Base-by-base conservation (phyloP, 2,797 vertebrate species). In the Neomorphus geoffroyi region DNA sequence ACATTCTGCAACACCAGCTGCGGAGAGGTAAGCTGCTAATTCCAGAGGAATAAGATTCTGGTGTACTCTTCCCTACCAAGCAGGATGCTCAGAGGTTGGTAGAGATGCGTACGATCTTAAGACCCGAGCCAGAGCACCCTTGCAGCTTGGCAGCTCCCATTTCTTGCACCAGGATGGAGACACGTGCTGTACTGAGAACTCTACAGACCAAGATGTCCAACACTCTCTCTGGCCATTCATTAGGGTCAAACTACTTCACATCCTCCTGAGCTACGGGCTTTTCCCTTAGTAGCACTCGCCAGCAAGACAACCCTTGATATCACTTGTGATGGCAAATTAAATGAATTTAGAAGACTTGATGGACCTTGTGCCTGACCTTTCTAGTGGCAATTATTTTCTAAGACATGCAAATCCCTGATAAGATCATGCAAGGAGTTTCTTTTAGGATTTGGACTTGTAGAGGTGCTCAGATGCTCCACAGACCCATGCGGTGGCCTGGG, bases 91-190 rank as follows among this genome's bases (percentile, higher is more conserved):
- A 18, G 13, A 75, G 13, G 28, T 26, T 28, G 37, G 51, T 35
- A 84, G 45, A 70, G 32, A 46, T 75, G 57, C 22, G 26, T 74
- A 41, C 26, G 12, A 8, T n/a, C 41, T 56, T 30, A 28, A 26
- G 53, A 51, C n/a, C 26, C 37, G 24, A 45, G 18, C 23, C 56
- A 86, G 24, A 54, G 16, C 33, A 57, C 4, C 24, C 21, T 10
- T 32, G 37, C 21, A 66, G n/a, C 28, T 28, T 26, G 53, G 23
- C 14, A 80, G 26, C 50, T 57, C 66, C 41, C 9, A 10, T 45
- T 48, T 77, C 50, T 57, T 62, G 11, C 45, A 80, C 28, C 26
- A 43, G 13, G 92, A 87, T 92, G 85, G 65, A 93, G 96, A 94
- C 94, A 97, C 94, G 92, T 92, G 14, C 9, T 41, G n/a, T 23